Base-by-base conservation (phyloP, 2,888 invertebrate species). In the Ichneumon xanthorius region DNA sequence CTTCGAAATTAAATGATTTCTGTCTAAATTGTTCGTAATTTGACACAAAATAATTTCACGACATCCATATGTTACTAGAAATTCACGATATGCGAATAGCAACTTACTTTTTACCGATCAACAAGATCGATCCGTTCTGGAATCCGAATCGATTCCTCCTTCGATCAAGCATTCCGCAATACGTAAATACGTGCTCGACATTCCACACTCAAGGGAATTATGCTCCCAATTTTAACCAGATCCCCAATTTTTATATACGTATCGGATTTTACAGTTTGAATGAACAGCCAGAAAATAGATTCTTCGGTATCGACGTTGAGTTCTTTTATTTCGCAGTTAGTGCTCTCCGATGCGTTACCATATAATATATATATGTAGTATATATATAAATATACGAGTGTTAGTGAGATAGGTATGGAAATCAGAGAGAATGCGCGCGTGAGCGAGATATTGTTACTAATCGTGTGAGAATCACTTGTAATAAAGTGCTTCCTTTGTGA, bases 401-500 rank as follows among this genome's bases (percentile, higher is more conserved):
- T 76, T 76, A 76, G 76, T 65, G 53, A 33, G 75, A 53, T 79
- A 70, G 14, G 58, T 16, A 73, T 72, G 80, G 58, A 48, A 73
- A 67, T 68, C 63, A 70, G 55, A 16, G 83, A 70, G 33, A 11
- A 30, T 79, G 75, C 11, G 26, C n/a, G 71, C 26, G 30, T 71
- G 80, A 67, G 50, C 22, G 26, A 67, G 72, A 84, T 58, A 67
- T 72, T 84, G 84, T 84, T 76, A 61, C 76, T 76, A 76, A 80
- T 76, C 76, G 67, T 77, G 72, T 84, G 71, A 76, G 71, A 76
- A 58, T 67, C 84, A 84, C 84, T 80, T 80, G 76, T 80, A 72
- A 77, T 16, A 72, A 84, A 84, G 80, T 80, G 80, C 71, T 80
- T 80, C 67, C 80, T 80, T 80, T 76, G 80, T 84, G 71, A 80